Percentiles rank a stretch among this genome's conserved stretches.
These are phyloP conservation scores for Trypoxylon attenuatum DNA, from an alignment of 2,888 invertebrate species.

Conservation along the genomic window DNA sequence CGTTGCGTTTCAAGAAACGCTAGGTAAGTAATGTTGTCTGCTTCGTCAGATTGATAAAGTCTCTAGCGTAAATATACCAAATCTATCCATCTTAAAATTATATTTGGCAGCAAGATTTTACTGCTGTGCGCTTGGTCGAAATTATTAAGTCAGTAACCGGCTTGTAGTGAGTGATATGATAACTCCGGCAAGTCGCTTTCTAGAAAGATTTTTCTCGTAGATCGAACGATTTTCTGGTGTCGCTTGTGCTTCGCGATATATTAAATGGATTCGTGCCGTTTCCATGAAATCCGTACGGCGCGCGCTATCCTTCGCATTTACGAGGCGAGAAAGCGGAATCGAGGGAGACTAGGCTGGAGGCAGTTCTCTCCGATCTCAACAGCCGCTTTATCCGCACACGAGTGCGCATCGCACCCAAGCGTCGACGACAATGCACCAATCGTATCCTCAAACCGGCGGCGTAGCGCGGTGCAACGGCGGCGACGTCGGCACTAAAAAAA, in stretches of 20 bases:
- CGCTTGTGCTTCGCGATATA: constrained; percentile 31
- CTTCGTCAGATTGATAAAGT: no score
- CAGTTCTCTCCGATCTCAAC: constrained; percentile 19
- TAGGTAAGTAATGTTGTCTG: no score
- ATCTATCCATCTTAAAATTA: background rate
- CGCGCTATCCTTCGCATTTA: constrained; percentile 39
- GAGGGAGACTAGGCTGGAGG: background rate
- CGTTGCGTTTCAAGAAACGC: no score
- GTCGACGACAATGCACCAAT: constrained; percentile 35
- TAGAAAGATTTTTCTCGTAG: constrained; percentile 16
- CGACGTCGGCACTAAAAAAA: constrained; percentile 6
- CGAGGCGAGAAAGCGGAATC: constrained; percentile 28
- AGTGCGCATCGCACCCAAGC: constrained; percentile 26
- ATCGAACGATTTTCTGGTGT: constrained; percentile 22
- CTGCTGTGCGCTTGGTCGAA: background rate
- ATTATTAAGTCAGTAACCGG: background rate
- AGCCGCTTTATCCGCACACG: constrained; percentile 17
- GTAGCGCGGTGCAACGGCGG: no score
- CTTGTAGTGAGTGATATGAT: constrained; percentile 1
- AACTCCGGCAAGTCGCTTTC: constrained; percentile 27
- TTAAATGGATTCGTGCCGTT: constrained; percentile 56
- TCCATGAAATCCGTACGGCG: constrained; percentile 44
- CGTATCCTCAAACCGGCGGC: constrained; percentile 4
- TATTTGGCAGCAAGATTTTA: background rate
- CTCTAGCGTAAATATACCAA: no score